Evolutionary conservation across 2,797 vertebrate species (phyloP).

Genomic region (Chiloscyllium punctatum): DNA sequence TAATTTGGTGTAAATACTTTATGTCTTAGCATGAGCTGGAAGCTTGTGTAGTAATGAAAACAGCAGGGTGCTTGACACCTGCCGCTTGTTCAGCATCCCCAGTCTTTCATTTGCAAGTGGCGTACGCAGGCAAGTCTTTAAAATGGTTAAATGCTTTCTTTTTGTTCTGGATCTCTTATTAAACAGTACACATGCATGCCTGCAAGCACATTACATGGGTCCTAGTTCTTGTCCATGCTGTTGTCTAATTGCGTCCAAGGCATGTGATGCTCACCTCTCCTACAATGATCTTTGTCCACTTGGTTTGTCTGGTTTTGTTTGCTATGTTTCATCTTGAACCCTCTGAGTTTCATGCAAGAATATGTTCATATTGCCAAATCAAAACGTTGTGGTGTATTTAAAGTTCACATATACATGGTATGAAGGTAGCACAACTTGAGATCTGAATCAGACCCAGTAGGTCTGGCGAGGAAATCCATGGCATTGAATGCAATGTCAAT

Average conservation of each 20-base stretch:
- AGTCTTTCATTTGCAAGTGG: not conserved
- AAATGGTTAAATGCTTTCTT: not conserved
- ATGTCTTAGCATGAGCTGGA: not conserved
- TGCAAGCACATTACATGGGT: not conserved
- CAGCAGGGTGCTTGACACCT: not conserved
- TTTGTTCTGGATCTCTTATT: not conserved
- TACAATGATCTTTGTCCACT: not conserved
- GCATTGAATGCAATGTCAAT: not conserved
- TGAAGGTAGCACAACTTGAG: not conserved
- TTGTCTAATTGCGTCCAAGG: not conserved
- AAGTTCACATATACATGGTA: not conserved
- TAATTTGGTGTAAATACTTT: slow-evolving; percentile 28
- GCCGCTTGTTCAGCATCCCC: not conserved
- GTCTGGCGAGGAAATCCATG: not conserved
- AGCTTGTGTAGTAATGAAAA: not conserved
- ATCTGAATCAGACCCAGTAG: not conserved
- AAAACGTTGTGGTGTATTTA: not conserved
- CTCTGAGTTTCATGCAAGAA: not conserved
- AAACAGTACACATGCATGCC: not conserved
- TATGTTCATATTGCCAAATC: not conserved
- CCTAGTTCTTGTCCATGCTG: not conserved
- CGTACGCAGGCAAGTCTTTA: not conserved
- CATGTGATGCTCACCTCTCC: not conserved
- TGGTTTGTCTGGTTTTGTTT: not conserved
- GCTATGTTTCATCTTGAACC: not conserved